Percentiles rank a stretch among this genome's conserved stretches.
phyloP scores from a whole-genome alignment of 1,140 invertebrate species.

The roundworm (Caenorhabditis elegans) region DNA sequence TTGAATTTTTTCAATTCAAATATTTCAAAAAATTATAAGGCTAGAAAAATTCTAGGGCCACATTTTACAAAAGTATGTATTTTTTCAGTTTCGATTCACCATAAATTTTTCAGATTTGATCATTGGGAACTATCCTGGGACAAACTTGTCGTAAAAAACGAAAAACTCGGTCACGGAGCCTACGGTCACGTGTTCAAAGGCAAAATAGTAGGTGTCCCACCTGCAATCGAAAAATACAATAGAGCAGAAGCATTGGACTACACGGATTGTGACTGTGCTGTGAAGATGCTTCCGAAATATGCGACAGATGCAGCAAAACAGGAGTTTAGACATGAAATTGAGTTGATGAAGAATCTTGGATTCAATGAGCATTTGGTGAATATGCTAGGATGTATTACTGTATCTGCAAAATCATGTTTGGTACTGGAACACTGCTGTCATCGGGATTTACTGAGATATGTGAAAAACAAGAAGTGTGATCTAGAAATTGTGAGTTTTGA shows the following conservation, averaged over 20 bases:
- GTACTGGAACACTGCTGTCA: slow-evolving; percentile 58
- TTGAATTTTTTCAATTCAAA: no score
- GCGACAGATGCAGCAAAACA: slow-evolving; percentile 93
- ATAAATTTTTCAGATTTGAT: slow-evolving; percentile 49
- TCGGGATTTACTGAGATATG: slow-evolving; percentile 55
- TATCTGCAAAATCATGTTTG: slow-evolving; percentile 51
- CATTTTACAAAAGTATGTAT: no score
- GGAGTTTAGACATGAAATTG: slow-evolving; percentile 94
- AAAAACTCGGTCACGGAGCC: slow-evolving; percentile 56
- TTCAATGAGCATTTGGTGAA: slow-evolving; percentile 96
- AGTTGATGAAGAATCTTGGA: slow-evolving; percentile 90
- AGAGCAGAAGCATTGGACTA: slow-evolving; percentile 33
- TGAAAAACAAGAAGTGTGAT: slow-evolving; percentile 57
- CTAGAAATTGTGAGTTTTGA: slow-evolving; percentile 51
- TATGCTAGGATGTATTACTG: slow-evolving; percentile 77
- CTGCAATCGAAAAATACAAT: slow-evolving; percentile 51
- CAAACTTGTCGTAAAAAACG: slow-evolving; percentile 52
- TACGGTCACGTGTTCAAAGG: slow-evolving; percentile 58
- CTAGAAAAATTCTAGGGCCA: no score
- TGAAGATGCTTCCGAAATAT: slow-evolving; percentile 71
- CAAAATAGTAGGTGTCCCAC: slow-evolving; percentile 51
- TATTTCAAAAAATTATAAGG: no score
- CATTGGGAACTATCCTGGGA: slow-evolving; percentile 59
- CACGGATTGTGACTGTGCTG: slow-evolving; percentile 34
- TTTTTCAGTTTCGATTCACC: no score